Conservation (phyloP, 2,113 vertebrate genomes). For the Cebus imitator region DNA sequence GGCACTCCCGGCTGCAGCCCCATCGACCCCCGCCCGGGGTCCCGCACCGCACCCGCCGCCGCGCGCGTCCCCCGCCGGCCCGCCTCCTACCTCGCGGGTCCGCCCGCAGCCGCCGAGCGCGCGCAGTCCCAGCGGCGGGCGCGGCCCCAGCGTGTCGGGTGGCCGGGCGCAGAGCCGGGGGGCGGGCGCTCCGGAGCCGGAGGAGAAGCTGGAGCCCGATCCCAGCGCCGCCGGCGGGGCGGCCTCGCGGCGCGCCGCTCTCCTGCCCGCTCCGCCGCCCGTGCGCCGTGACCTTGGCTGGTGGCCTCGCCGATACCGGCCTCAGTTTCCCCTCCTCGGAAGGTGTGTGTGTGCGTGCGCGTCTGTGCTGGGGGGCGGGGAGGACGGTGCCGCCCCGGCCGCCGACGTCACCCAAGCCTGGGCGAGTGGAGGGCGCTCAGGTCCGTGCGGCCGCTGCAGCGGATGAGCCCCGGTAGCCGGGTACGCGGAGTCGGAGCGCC, state of each 20-base stretch:
- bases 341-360: neutral
- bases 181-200: neutral
- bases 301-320: neutral
- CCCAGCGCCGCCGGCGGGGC: neutral
- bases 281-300: slow-evolving; percentile 46
- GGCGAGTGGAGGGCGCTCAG: neutral
- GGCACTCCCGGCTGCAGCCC: neutral
- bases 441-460: neutral
- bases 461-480: neutral
- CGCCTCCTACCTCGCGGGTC: slow-evolving; percentile 57
- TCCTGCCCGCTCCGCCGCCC: neutral
- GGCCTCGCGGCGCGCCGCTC: neutral
- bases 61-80: neutral
- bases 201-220: neutral
- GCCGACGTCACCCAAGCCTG: slow-evolving; percentile 58
- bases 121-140: slow-evolving; percentile 31
- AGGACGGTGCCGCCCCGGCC: slow-evolving; percentile 31
- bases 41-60: neutral
- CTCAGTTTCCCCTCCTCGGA: slow-evolving; percentile 71
- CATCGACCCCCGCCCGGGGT: neutral
- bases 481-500: neutral
- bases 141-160: neutral
- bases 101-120: slow-evolving; percentile 15
- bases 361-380: neutral
- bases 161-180: neutral